Evolutionary conservation across 1,140 invertebrate genomes (phyloP), one percentile per base, ranked within the genome.

Genomic region (Drosophila pseudoobscura): DNA sequence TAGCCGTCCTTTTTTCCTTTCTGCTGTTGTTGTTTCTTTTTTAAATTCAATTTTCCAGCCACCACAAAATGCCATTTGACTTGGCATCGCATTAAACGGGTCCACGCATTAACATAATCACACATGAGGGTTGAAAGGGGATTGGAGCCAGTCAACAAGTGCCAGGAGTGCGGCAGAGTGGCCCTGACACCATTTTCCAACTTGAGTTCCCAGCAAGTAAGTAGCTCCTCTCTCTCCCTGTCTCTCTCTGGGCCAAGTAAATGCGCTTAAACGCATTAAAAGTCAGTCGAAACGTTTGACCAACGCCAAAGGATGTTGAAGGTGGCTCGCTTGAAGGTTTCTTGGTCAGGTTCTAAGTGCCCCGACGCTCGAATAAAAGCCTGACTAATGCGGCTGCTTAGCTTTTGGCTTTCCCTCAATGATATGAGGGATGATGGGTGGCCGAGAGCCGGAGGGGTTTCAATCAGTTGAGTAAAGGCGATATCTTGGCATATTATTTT

Each of bases 261-360:
- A 78, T 88, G 65, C 83, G 65, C 75, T 82, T 87, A 63, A 87
- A 80, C 77, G 82, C 78, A 85, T 85, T 85, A 75, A 72, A 78
- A 71, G 63, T 43, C 54, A 76, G 35, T 78, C 69, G 72, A 78
- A 69, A 43, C 60, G 44, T 75, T 87, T 68, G 74, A 64, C 65
- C 82, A 76, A 61, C 50, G 62, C 59, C 8, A 9, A 35, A 57
- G 31, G 31, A 50, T 31, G 50, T 24, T 54, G 35, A n/a, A 35
- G 26, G 3, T 13, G 22, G 35, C 24, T 29, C 26, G 49, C 35
- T 24, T 24, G 29, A 45, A 47, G 41, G 71, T 24, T 52, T 52
- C 20, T 31, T 9, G 31, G 8, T 15, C 44, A 31, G 24, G 49
- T 15, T 63, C 59, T 62, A 26, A 26, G 24, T 26, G 24, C 24